These are phyloP conservation scores for Saccostrea glomerata DNA, from an alignment of 1,140 invertebrate genomes.

Conservation along the genomic window DNA sequence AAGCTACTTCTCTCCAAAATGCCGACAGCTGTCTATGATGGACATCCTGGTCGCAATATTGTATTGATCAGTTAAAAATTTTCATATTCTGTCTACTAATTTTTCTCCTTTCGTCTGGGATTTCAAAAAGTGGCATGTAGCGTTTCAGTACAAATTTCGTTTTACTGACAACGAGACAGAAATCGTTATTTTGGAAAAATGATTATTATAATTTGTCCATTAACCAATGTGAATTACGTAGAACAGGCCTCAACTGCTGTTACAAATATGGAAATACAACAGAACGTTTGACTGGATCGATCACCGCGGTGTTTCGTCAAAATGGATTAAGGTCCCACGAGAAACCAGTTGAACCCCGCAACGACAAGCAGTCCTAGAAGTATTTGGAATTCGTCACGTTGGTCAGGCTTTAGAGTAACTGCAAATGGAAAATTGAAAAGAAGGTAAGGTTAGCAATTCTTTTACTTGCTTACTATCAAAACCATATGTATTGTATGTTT, in stretches of 20 bases:
- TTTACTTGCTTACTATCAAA: background rate
- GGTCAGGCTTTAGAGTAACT: background rate
- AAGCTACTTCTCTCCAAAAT: background rate
- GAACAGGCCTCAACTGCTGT: slow-evolving; percentile 25
- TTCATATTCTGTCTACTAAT: slow-evolving; percentile 18
- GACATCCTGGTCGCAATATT: background rate
- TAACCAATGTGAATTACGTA: slow-evolving; percentile 38
- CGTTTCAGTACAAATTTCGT: slow-evolving; percentile 27
- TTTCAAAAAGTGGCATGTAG: slow-evolving; percentile 28
- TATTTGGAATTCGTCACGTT: slow-evolving; percentile 6
- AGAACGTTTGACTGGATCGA: slow-evolving; percentile 30
- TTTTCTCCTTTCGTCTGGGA: slow-evolving; percentile 25
- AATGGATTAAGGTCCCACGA: slow-evolving; percentile 29
- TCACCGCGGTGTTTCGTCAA: slow-evolving; percentile 34
- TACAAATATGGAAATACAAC: slow-evolving; percentile 38
- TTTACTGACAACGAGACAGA: slow-evolving; percentile 35
- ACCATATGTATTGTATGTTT: background rate
- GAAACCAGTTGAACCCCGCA: slow-evolving; percentile 29
- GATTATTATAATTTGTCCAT: slow-evolving; percentile 38
- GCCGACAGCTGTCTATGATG: background rate
- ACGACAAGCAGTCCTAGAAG: slow-evolving; percentile 16
- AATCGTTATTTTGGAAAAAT: slow-evolving; percentile 37
- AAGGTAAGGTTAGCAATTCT: background rate
- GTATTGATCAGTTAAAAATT: background rate
- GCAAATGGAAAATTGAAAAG: background rate